Evolutionary conservation across 1,140 invertebrate genomes (phyloP).

Genomic region (Agraylea sexmaculata): DNA sequence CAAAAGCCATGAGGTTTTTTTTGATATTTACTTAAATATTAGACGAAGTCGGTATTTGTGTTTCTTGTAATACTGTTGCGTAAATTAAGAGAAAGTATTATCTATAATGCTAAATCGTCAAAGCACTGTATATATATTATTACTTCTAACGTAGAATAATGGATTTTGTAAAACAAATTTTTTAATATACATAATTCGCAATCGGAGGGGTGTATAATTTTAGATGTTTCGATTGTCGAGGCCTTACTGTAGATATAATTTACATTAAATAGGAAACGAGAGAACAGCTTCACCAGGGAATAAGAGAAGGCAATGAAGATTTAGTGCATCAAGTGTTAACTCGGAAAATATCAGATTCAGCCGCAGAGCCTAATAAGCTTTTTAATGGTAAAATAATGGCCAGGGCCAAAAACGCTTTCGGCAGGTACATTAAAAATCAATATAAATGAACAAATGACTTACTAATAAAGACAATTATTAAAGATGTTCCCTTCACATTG

Average conservation of each 20-base stretch:
- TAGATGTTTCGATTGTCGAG: not conserved
- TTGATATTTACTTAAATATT: too few relatives aligned
- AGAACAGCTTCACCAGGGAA: conserved; percentile 62
- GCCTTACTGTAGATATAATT: too few relatives aligned
- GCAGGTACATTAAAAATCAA: conserved; percentile 25
- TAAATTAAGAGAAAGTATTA: too few relatives aligned
- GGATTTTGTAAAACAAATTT: too few relatives aligned
- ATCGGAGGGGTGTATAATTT: not conserved
- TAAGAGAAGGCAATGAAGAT: conserved; percentile 51
- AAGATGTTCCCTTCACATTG: conserved; percentile 67
- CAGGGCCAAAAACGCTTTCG: conserved; percentile 60
- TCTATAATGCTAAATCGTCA: too few relatives aligned
- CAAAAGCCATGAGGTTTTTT: too few relatives aligned
- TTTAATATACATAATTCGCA: too few relatives aligned
- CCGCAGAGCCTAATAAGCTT: not conserved
- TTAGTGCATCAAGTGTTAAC: conserved; percentile 49
- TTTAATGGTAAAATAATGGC: conserved; percentile 48
- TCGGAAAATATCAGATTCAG: conserved; percentile 41
- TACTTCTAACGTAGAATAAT: too few relatives aligned
- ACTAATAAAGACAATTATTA: conserved; percentile 28
- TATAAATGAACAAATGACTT: not conserved
- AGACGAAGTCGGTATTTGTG: too few relatives aligned
- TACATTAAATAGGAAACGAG: conserved; percentile 66
- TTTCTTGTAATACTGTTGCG: too few relatives aligned
- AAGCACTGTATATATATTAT: too few relatives aligned